Evolutionary conservation across 2,113 vertebrate species (phyloP).

Genomic region (Falco punctatus): DNA sequence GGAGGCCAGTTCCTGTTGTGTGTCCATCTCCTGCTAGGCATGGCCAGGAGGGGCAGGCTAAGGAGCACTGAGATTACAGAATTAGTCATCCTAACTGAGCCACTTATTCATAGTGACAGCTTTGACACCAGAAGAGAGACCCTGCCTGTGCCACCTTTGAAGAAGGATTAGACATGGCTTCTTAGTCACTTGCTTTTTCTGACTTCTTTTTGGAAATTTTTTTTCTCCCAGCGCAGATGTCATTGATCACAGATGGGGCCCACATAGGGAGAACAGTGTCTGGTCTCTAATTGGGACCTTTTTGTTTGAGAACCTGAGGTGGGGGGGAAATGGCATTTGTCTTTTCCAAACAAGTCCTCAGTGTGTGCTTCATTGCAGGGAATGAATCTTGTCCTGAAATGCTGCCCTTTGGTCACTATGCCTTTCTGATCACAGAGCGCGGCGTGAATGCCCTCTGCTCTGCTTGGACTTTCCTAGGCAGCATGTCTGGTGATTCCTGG

Average conservation of each 20-base stretch:
- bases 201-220: background rate
- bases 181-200: slow-evolving; percentile 19
- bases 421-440: background rate
- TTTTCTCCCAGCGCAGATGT: background rate
- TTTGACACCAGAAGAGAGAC: background rate
- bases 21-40: background rate
- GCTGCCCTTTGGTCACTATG: background rate
- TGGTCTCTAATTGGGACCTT: background rate
- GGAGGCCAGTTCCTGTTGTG: background rate
- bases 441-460: background rate
- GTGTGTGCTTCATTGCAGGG: background rate
- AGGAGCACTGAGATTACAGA: background rate
- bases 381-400: background rate
- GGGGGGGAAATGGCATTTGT: background rate
- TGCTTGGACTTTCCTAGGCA: background rate
- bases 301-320: background rate
- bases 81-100: background rate
- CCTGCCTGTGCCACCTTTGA: background rate
- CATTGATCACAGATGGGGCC: background rate
- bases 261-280: background rate
- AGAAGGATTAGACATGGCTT: slow-evolving; percentile 36
- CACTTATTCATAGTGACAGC: background rate
- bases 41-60: background rate
- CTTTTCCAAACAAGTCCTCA: background rate
- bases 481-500: background rate